Conservation (phyloP, 2,888 invertebrate species). For the Microplitis manilae region DNA sequence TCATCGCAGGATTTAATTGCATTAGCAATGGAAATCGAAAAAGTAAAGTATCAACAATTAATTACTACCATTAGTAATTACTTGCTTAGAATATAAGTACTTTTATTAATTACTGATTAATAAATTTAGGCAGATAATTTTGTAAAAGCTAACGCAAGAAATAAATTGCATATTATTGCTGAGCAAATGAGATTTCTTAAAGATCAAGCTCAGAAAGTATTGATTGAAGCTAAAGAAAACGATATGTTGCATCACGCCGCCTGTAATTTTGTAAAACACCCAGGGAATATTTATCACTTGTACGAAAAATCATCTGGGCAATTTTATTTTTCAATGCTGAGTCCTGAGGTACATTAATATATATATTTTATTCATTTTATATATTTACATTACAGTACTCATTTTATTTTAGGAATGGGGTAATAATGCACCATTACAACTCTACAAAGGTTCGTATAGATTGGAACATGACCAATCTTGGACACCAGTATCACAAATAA, state of each 20-base stretch:
- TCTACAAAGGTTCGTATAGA: conserved; percentile 78
- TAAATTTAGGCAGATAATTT: conserved; percentile 8
- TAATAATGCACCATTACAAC: conserved; percentile 73
- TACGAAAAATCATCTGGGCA: conserved; percentile 79
- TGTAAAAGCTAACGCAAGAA: conserved; percentile 62
- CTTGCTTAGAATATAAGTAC: no score
- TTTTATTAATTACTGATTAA: not conserved
- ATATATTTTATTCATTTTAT: not conserved
- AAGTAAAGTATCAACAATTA: not conserved
- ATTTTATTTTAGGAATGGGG: conserved; percentile 80
- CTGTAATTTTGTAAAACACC: conserved; percentile 83
- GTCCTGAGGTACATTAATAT: conserved; percentile 75
- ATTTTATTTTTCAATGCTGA: conserved; percentile 82
- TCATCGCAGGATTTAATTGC: not conserved
- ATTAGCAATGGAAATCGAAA: conserved; percentile 1
- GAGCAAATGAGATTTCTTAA: conserved; percentile 82
- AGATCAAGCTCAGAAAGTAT: conserved; percentile 76
- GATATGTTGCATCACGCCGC: conserved; percentile 78
- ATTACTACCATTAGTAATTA: not conserved
- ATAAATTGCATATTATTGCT: conserved; percentile 79
- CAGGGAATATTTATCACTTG: conserved; percentile 81
- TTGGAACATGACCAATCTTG: conserved; percentile 81
- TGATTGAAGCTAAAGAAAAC: conserved; percentile 76
- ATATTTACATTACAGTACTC: not conserved
- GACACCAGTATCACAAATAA: conserved; percentile 75